Conservation (phyloP, 2,113 vertebrate species). For the Mirza zaza region DNA sequence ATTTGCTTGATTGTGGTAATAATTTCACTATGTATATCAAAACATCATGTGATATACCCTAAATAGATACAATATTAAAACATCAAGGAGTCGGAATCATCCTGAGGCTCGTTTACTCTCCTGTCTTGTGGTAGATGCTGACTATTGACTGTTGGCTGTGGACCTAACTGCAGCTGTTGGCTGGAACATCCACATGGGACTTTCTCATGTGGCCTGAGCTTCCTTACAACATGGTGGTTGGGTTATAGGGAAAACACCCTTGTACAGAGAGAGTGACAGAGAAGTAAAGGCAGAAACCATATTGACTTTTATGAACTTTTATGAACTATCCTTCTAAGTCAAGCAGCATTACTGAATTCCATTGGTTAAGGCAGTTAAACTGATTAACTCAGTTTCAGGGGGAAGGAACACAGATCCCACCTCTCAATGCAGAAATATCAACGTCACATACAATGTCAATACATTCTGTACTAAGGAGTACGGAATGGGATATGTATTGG, state of each 20-base stretch:
- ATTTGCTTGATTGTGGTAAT: neutral
- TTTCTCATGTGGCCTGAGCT: neutral
- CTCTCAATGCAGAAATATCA: neutral
- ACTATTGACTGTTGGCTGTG: rapidly evolving
- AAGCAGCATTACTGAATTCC: neutral
- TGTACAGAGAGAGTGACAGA: neutral
- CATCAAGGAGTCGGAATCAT: neutral
- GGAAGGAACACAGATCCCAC: neutral
- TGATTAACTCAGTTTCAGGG: neutral
- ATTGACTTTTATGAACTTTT: neutral
- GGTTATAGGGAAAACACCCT: neutral
- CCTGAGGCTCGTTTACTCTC: neutral
- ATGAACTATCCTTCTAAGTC: neutral
- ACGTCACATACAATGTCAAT: neutral
- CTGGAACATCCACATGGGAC: neutral
- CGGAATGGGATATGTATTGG: neutral
- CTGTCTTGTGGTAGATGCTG: neutral
- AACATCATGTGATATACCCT: neutral
- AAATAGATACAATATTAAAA: neutral
- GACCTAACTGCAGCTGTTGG: neutral
- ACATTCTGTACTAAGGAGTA: neutral
- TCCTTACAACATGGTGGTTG: neutral
- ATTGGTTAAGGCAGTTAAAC: neutral
- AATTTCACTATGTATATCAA: neutral
- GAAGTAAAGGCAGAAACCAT: neutral